phyloP scores from a whole-genome alignment of 2,797 vertebrate genomes.

The Diplodus puntazzo region DNA sequence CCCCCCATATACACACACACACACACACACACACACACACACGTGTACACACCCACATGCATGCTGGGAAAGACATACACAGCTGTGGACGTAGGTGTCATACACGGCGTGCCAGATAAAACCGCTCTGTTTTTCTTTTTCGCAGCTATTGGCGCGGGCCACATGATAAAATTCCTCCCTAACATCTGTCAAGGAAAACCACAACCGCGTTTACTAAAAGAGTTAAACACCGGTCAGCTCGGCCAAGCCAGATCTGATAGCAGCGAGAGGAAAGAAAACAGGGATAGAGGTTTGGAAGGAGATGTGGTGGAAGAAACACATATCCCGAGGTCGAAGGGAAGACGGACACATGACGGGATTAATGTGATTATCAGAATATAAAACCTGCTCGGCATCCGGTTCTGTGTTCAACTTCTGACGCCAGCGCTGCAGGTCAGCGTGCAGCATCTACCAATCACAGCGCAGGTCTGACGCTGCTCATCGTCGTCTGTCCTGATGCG shows the following conservation, averaged over 20 bases:
- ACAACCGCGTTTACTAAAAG: slow-evolving; percentile 78
- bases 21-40: slow-evolving; percentile 8
- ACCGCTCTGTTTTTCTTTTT: slow-evolving; percentile 62
- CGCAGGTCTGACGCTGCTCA: not conserved
- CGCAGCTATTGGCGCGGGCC: slow-evolving; percentile 70
- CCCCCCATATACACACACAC: slow-evolving; percentile 30
- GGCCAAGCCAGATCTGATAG: slow-evolving; percentile 76
- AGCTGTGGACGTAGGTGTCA: slow-evolving; percentile 72
- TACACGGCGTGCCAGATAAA: slow-evolving; percentile 64
- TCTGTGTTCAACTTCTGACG: no score
- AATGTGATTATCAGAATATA: not conserved
- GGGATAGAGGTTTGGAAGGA: slow-evolving; percentile 22
- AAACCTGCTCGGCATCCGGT: not conserved
- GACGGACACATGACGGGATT: not conserved
- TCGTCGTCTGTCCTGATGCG: not conserved
- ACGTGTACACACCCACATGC: slow-evolving; percentile 35
- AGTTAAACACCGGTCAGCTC: slow-evolving; percentile 76
- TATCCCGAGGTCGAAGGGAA: slow-evolving; percentile 8
- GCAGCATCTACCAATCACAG: no score
- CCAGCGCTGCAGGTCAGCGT: no score
- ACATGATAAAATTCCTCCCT: slow-evolving; percentile 79
- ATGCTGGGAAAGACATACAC: slow-evolving; percentile 59
- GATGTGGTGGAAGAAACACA: slow-evolving; percentile 24
- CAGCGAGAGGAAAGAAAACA: slow-evolving; percentile 14
- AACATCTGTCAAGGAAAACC: slow-evolving; percentile 84